phyloP scores from a whole-genome alignment of 2,888 invertebrate species.

The Euspilapteryx auroguttella region DNA sequence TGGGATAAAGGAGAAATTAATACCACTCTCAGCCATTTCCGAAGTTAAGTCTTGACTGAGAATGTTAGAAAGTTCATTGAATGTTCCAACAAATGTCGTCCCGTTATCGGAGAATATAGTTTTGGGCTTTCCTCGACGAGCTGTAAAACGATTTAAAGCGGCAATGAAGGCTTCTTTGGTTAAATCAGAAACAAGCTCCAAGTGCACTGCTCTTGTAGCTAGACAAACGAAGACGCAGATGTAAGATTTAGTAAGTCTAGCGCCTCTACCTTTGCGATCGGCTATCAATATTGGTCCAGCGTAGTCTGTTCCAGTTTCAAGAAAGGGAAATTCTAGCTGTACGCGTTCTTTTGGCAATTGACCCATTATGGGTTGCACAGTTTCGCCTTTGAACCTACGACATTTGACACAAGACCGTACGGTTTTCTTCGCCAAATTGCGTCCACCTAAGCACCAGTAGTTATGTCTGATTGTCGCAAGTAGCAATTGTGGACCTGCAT shows the following conservation, averaged over 20 bases:
- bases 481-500: no score
- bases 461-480: no score
- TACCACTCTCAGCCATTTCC: no score
- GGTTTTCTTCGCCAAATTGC: constrained; percentile 1
- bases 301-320: constrained; percentile 4
- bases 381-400: not conserved
- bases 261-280: constrained; percentile 5
- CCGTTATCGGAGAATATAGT: constrained; percentile 11
- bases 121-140: constrained; percentile 9
- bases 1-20: no score
- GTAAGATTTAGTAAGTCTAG: constrained; percentile 4
- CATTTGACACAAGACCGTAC: not conserved
- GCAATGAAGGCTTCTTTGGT: constrained; percentile 3
- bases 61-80: constrained; percentile 3
- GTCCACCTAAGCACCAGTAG: no score
- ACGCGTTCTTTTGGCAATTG: constrained; percentile 2
- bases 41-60: not conserved
- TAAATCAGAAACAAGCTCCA: constrained; percentile 5
- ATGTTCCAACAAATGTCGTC: constrained; percentile 9
- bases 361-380: constrained; percentile 4
- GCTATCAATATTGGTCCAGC: constrained; percentile 5
- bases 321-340: constrained; percentile 4
- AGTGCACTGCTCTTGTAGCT: constrained; percentile 4
- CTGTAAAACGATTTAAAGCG: constrained; percentile 3
- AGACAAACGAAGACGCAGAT: no score